Evolutionary conservation across 2,113 vertebrate species (phyloP).

Genomic region (Vulpes vulpes): DNA sequence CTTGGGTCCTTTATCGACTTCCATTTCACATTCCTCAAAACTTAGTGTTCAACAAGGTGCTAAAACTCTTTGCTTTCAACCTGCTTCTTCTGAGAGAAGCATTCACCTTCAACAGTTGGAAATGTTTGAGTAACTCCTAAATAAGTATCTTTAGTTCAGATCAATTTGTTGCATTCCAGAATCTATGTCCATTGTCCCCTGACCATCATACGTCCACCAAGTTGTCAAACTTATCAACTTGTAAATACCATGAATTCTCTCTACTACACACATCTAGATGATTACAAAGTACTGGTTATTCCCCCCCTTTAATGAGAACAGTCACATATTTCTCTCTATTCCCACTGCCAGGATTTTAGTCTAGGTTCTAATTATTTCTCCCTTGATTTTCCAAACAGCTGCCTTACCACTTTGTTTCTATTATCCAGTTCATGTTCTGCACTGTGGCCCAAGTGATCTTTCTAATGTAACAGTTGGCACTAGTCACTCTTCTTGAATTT

Average conservation of each 20-base stretch:
- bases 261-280: background rate
- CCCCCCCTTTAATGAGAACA: background rate
- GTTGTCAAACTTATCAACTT: background rate
- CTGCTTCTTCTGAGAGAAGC: background rate
- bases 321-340: background rate
- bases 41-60: accelerated
- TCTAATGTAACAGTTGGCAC: conserved; percentile 59
- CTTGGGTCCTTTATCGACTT: background rate
- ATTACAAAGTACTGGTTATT: background rate
- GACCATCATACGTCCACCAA: background rate
- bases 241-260: background rate
- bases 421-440: background rate
- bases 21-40: background rate
- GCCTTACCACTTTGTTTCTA: background rate
- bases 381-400: background rate
- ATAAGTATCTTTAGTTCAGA: background rate
- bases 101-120: background rate
- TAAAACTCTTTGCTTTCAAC: background rate
- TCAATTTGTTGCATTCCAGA: background rate
- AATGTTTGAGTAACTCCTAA: background rate
- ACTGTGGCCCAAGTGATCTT: background rate
- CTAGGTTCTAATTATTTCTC: background rate
- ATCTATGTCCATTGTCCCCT: background rate
- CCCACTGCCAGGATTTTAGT: background rate
- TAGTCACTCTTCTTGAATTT: conserved; percentile 3